Percentiles rank a stretch among this genome's conserved stretches.
Conservation (phyloP, 53 echinoderm and acorn worm species). For the Antedon mediterranea region DNA sequence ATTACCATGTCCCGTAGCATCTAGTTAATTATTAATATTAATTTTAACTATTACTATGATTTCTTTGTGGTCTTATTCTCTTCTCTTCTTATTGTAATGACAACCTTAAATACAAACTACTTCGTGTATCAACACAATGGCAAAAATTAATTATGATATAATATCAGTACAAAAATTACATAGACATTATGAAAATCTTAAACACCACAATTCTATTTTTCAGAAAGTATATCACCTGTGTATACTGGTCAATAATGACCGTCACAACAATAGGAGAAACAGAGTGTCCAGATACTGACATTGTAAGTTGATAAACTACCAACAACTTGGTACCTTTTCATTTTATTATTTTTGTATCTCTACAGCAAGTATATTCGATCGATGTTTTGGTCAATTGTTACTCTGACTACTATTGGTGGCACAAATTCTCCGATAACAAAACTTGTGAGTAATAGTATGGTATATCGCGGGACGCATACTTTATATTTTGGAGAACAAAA, state of each 20-base stretch:
- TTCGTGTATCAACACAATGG: no score
- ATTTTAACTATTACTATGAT: no score
- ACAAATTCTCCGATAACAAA: slow-evolving; percentile 55
- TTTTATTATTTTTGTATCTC: background rate
- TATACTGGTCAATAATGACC: slow-evolving; percentile 51
- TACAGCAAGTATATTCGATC: slow-evolving; percentile 80
- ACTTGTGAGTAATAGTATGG: slow-evolving; percentile 33
- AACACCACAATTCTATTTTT: slow-evolving; percentile 5
- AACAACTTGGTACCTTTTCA: background rate
- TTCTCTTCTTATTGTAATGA: no score
- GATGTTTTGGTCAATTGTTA: slow-evolving; percentile 94
- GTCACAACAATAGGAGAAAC: slow-evolving; percentile 51
- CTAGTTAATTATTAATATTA: no score
- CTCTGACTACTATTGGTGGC: slow-evolving; percentile 84
- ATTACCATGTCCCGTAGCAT: no score
- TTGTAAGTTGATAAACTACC: slow-evolving; percentile 57
- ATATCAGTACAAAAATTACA: no score
- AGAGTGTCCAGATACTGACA: slow-evolving; percentile 29
- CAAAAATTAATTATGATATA: no score
- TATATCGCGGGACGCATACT: no score
- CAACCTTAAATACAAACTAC: no score
- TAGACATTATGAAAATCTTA: no score
- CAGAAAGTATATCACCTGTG: slow-evolving; percentile 49
- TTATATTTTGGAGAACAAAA: no score
- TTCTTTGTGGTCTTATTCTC: no score